Conservation (phyloP, 1,140 invertebrate genomes). For the Musca domestica region DNA sequence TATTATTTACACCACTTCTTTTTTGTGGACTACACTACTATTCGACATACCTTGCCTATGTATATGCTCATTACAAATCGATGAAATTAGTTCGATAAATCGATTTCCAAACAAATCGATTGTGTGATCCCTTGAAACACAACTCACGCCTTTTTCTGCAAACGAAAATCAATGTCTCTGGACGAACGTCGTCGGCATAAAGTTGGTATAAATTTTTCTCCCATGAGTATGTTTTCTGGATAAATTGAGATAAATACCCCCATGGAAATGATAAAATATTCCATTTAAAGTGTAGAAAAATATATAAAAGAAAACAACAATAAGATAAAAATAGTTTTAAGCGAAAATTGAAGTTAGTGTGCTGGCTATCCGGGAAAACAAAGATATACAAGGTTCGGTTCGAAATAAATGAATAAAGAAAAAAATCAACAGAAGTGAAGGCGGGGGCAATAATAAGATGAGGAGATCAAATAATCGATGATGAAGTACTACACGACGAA, state of each 20-base stretch:
- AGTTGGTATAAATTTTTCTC: not conserved
- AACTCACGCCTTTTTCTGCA: conserved; percentile 20
- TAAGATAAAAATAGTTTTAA: not conserved
- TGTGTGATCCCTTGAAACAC: not conserved
- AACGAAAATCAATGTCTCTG: conserved; percentile 9
- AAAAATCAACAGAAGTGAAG: conserved; percentile 4
- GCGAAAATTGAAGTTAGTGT: not conserved
- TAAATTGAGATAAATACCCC: no score
- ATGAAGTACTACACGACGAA: conserved; percentile 3
- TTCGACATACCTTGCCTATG: no score
- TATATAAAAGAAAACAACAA: not conserved
- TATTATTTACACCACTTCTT: no score
- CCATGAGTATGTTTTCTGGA: no score
- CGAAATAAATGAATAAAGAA: not conserved
- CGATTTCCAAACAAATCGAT: not conserved
- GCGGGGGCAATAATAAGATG: conserved; percentile 12
- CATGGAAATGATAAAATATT: not conserved
- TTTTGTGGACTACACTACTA: no score
- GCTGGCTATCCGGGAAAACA: no score
- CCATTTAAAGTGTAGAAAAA: not conserved
- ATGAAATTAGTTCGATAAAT: no score
- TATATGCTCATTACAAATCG: no score
- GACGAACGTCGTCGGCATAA: conserved; percentile 15
- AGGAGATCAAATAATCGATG: conserved; percentile 18
- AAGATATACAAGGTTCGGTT: not conserved